Base-by-base conservation (phyloP, 2,797 vertebrate genomes). In the Tympanoctomys barrerae region DNA sequence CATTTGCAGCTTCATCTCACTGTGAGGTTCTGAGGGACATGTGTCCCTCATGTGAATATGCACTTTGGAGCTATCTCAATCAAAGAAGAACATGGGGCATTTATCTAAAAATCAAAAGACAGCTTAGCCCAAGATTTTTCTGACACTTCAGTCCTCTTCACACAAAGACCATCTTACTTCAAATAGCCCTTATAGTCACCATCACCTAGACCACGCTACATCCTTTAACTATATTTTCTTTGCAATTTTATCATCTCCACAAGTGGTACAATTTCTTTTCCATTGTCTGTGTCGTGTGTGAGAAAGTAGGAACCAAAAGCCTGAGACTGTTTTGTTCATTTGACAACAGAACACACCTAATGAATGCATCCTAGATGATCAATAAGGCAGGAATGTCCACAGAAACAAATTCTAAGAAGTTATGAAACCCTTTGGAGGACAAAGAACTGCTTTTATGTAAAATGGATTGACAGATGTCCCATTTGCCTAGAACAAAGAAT, bases 351-450 rank as follows among this genome's bases (percentile, higher is more conserved):
- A 92, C 14, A 22, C 28, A n/a, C 21, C 21, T 19, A 16, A 0
- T 4, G 13, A 16, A 0, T 4, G 13, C 49, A 68, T 77, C 2
- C 0, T 10, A 1, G 18, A 10, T 18, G 80, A 19, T 16, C 73
- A 77, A 3, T 33, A 62, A 46, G 42, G 81, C 33, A 16, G 52
- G 14, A 70, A 22, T 42, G 1, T 42, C 52, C 59, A 1, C 10
- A 64, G 24, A 42, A 66, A 42, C 52, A 12, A 86, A 70, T 54
- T 5, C 39, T 59, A 70, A 6, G 8, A 71, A 54, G 16, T 57
- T 3, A 36, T 13, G 19, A 28, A 28, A 6, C 8, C 9, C 33
- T 42, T 28, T 33, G n/a, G 11, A 81, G 22, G 54, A 33, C 9
- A 77, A 77, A 94, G 49, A 49, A 46, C 18, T 31, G 9, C 4